Conservation (phyloP, 2,113 vertebrate genomes). For the Phrynocephalus versicolor region DNA sequence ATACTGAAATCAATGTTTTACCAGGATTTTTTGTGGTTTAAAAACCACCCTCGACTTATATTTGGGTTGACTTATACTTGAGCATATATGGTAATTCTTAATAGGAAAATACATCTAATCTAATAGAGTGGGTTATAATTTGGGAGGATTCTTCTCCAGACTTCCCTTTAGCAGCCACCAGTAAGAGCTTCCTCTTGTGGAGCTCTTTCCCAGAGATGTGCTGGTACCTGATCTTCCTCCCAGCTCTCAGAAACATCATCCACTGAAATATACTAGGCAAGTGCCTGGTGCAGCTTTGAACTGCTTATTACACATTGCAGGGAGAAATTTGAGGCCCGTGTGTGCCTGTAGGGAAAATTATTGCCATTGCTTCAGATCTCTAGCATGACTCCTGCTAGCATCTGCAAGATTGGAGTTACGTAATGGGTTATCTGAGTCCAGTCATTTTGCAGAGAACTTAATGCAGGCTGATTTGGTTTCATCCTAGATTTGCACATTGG, state of each 20-base stretch:
- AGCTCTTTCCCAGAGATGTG: constrained; percentile 7
- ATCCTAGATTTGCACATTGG: not conserved
- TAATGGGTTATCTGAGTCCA: constrained; percentile 45
- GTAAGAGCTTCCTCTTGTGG: constrained; percentile 20
- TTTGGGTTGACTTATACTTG: no score
- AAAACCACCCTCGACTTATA: no score
- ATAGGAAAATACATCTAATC: not conserved
- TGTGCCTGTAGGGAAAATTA: constrained; percentile 41
- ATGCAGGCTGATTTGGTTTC: constrained; percentile 19
- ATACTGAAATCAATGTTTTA: no score
- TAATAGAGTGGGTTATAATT: not conserved
- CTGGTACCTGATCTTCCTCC: not conserved
- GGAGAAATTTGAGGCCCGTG: constrained; percentile 24
- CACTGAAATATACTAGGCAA: constrained; percentile 19
- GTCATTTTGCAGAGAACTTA: constrained; percentile 35
- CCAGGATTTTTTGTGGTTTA: no score
- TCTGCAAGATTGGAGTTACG: constrained; percentile 43
- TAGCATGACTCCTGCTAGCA: not conserved
- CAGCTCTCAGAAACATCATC: constrained; percentile 13
- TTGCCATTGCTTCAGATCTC: constrained; percentile 16
- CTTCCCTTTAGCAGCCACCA: not conserved
- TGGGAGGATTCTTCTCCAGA: constrained; percentile 30
- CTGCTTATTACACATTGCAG: constrained; percentile 37
- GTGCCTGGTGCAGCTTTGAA: not conserved
- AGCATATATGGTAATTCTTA: constrained; percentile 26